Conservation (phyloP, 2,797 vertebrate genomes). For the Petrocephalus sullivani region DNA sequence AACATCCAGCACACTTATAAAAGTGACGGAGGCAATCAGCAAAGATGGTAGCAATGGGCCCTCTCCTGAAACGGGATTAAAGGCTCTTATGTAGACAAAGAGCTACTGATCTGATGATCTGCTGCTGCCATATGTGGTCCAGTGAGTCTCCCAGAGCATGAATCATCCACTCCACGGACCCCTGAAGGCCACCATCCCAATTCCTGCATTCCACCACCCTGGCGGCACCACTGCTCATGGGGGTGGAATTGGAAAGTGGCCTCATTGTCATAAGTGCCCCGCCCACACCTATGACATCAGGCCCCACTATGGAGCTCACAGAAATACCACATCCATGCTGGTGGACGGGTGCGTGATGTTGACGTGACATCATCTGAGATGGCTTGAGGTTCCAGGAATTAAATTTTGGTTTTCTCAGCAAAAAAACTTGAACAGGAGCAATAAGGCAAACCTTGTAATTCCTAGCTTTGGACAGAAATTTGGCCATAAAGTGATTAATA, state of each 20-base stretch:
- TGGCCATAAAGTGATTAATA: no score
- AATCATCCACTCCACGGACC: slow-evolving; percentile 30
- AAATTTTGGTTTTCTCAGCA: neutral
- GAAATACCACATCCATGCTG: slow-evolving; percentile 20
- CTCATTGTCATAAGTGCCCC: slow-evolving; percentile 38
- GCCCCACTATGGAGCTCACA: slow-evolving; percentile 27
- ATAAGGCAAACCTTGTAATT: neutral
- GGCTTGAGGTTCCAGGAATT: slow-evolving; percentile 6
- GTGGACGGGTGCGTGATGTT: neutral
- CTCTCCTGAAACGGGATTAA: neutral
- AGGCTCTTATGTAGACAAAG: neutral
- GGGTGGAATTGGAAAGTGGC: slow-evolving; percentile 47
- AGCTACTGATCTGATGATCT: neutral
- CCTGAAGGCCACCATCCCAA: neutral
- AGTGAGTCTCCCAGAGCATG: slow-evolving; percentile 26
- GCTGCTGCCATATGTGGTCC: neutral
- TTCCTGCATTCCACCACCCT: slow-evolving; percentile 42
- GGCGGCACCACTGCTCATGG: slow-evolving; percentile 30
- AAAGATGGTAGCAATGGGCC: neutral
- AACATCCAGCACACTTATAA: neutral
- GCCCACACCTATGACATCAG: slow-evolving; percentile 39
- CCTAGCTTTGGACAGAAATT: neutral
- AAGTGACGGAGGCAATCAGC: neutral
- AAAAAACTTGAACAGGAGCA: neutral
- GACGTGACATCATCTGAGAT: slow-evolving; percentile 35